Conservation (phyloP, 1,140 invertebrate genomes). For the Nasonia giraulti region DNA sequence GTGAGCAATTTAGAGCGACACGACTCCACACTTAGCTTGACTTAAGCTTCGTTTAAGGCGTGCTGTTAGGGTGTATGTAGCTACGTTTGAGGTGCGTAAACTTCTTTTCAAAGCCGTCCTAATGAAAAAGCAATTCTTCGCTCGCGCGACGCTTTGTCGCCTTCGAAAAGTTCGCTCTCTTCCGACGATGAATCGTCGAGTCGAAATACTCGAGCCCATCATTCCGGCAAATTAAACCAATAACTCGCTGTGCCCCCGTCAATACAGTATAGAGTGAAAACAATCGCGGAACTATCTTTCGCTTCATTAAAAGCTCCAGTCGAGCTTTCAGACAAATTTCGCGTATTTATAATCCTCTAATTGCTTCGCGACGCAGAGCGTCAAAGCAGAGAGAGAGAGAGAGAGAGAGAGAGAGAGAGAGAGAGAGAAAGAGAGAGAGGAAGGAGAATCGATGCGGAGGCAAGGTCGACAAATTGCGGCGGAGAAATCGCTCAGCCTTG, state of each 20-base stretch:
- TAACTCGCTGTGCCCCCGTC: background rate
- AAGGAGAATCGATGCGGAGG: background rate
- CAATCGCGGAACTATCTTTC: slow-evolving; percentile 1
- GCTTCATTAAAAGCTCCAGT: slow-evolving; percentile 7
- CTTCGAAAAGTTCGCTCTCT: no score
- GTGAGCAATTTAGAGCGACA: slow-evolving; percentile 14
- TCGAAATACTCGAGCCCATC: no score
- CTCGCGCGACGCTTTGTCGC: no score
- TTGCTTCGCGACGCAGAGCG: background rate
- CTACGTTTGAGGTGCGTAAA: background rate
- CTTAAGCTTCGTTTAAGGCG: slow-evolving; percentile 16
- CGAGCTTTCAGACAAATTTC: background rate
- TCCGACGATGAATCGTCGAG: no score
- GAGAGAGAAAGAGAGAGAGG: background rate
- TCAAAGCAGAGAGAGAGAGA: background rate
- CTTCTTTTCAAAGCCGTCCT: background rate
- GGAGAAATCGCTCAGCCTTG: background rate
- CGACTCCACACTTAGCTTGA: slow-evolving; percentile 20
- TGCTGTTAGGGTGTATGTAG: background rate
- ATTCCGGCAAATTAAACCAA: no score
- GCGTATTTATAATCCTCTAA: slow-evolving; percentile 34
- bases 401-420: background rate
- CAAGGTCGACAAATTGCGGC: slow-evolving; percentile 2
- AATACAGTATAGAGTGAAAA: background rate
- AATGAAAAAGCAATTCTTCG: slow-evolving; percentile 7